Evolutionary conservation across 2,888 invertebrate species (phyloP).

Genomic region (Leptinotarsa juncta): DNA sequence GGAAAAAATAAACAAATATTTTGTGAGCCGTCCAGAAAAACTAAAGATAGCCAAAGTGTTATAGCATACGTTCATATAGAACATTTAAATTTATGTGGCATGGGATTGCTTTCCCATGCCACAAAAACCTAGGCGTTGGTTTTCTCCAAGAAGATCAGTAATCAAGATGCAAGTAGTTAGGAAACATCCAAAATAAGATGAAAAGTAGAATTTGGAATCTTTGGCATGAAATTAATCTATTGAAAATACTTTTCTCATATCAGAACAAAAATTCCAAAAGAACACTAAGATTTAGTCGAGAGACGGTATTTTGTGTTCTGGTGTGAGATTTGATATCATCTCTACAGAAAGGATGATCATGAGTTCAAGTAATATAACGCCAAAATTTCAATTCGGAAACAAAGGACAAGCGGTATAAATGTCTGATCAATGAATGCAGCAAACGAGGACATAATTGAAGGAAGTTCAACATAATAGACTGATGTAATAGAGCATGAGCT

Average conservation of each 20-base stretch:
- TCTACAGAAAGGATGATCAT: too few species aligned
- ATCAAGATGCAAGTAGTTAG: neutral
- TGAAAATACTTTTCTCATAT: too few species aligned
- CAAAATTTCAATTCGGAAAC: slow-evolving; percentile 19
- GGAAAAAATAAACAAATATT: too few species aligned
- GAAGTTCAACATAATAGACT: slow-evolving; percentile 35
- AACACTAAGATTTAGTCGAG: too few species aligned
- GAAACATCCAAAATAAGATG: neutral
- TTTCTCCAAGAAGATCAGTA: too few species aligned
- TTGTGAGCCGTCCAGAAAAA: slow-evolving; percentile 17
- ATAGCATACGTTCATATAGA: neutral
- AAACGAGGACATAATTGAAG: slow-evolving; percentile 32
- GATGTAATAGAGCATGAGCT: slow-evolving; percentile 33
- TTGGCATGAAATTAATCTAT: too few species aligned
- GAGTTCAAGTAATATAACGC: neutral
- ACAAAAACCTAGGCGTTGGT: too few species aligned
- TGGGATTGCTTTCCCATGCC: neutral
- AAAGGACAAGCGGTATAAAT: slow-evolving; percentile 21
- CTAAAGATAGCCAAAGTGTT: slow-evolving; percentile 2
- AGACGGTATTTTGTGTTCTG: too few species aligned
- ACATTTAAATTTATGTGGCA: neutral
- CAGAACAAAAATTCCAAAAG: too few species aligned
- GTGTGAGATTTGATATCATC: too few species aligned
- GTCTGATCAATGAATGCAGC: slow-evolving; percentile 16
- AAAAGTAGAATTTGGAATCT: too few species aligned